Evolutionary conservation across 1,140 invertebrate genomes (phyloP), one percentile per base, ranked within the genome.

Genomic region (Sipha flava): DNA sequence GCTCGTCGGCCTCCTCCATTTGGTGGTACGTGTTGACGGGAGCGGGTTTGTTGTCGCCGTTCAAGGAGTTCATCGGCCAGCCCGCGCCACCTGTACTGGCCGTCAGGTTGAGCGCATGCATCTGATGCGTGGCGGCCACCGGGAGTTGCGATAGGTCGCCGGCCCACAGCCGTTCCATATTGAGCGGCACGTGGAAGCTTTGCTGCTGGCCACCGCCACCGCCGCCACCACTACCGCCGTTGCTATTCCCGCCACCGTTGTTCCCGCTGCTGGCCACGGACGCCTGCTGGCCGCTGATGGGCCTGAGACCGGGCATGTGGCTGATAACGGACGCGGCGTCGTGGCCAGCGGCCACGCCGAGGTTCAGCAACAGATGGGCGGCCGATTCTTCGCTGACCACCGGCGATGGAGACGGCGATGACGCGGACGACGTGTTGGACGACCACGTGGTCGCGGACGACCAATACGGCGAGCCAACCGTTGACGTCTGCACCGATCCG

Each of bases 91-190:
- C 73, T 14, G 57, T 80, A 16, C 47, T 88, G 12, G 92, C 90
- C 40, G 92, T 93, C 37, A 94, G 87, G 84, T 94, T 94, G 23
- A 94, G 86, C 5, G 93, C 93, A 83, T 81, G 81, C 81, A 93
- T 88, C 84, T 94, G 92, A 84, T 94, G 92, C 83, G 93, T 91
- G n/a, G 91, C 91, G 47, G 73, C 73, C 0, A 92, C 90, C 3
- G 93, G 93, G 73, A 94, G 85, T 85, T 94, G 93, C 3, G 91
- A 91, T 40, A 93, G 88, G 83, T 95, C 93, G 4, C 93, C 93
- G 9, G 93, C 93, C 94, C 95, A 96, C 54, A 96, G 86, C 79
- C 93, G 88, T 84, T 96, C 94, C 94, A 96, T 96, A 84, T 95
- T 95, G 47, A 96, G 87, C n/a, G 91, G 90, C 6, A 86, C 89